Evolutionary conservation across 2,797 vertebrate genomes (phyloP).

Genomic region (Chelon labrosus): DNA sequence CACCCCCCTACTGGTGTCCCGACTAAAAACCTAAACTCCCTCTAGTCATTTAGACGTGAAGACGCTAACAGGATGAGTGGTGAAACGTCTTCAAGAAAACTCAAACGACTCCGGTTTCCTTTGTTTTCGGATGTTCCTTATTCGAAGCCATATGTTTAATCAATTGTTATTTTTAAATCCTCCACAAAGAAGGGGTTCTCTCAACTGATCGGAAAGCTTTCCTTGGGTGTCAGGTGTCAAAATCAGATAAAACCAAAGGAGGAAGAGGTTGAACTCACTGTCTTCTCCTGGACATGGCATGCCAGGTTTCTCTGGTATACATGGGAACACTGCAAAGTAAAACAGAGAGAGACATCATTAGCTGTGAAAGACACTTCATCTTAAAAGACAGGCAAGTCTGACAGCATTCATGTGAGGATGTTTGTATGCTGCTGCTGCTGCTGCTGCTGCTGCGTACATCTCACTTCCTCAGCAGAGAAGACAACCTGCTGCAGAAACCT

Average conservation of each 20-base stretch:
- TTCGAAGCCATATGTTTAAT: not conserved
- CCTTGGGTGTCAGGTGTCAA: not conserved
- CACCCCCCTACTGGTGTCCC: too few relatives aligned
- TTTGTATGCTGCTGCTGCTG: not conserved
- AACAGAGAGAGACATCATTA: not conserved
- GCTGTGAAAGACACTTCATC: conserved; percentile 12
- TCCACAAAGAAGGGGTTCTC: not conserved
- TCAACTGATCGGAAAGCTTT: too few relatives aligned
- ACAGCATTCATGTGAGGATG: not conserved
- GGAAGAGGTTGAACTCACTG: conserved; percentile 87
- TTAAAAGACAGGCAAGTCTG: not conserved
- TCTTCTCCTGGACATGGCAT: conserved; percentile 99
- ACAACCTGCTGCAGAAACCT: conserved; percentile 30
- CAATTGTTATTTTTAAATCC: not conserved
- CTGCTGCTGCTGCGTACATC: not conserved
- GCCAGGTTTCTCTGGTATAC: conserved; percentile 95
- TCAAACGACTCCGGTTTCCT: too few relatives aligned
- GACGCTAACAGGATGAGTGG: too few relatives aligned
- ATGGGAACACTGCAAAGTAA: conserved; percentile 91
- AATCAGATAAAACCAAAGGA: not conserved
- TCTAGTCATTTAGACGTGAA: too few relatives aligned
- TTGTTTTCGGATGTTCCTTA: not conserved
- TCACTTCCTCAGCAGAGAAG: conserved; percentile 4
- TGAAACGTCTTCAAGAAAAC: too few relatives aligned
- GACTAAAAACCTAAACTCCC: too few relatives aligned